Conservation (phyloP, 2,113 vertebrate genomes). For the Anarrhichthys ocellatus region DNA sequence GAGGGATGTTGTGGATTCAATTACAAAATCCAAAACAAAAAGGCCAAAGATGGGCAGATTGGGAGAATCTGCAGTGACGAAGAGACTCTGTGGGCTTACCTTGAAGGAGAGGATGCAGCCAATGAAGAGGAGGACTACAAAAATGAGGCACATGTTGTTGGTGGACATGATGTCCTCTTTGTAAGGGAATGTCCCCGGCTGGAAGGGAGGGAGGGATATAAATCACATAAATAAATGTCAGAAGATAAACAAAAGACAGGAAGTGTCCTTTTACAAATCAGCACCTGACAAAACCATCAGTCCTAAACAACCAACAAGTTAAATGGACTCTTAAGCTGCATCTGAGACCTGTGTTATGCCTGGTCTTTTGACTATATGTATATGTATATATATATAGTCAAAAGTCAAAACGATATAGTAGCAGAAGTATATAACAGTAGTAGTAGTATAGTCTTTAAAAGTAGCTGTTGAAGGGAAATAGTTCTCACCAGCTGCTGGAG, state of each 20-base stretch:
- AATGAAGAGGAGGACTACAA: constrained; percentile 94
- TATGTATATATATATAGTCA: too few relatives aligned
- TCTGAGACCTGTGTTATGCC: not conserved
- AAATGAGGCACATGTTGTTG: constrained; percentile 93
- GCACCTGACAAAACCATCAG: not conserved
- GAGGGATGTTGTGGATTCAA: not conserved
- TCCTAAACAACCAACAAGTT: not conserved
- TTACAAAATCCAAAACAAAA: not conserved
- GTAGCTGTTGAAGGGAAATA: not conserved
- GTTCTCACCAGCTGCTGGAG: constrained; percentile 91
- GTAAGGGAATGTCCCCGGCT: constrained; percentile 95
- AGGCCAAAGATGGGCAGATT: not conserved
- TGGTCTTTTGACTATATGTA: too few relatives aligned
- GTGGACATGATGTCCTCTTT: constrained; percentile 97
- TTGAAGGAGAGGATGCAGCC: constrained; percentile 94
- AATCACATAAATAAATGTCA: not conserved
- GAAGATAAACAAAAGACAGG: not conserved
- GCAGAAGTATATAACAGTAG: not conserved
- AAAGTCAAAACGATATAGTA: not conserved
- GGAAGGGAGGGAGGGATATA: constrained; percentile 38
- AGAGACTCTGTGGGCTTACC: constrained; percentile 75
- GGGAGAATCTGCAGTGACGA: not conserved
- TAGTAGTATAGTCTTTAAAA: not conserved
- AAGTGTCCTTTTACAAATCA: constrained; percentile 3
- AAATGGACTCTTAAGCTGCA: constrained; percentile 14